Evolutionary conservation across 2,888 invertebrate genomes (phyloP).

Genomic region (Pinctada fucata): DNA sequence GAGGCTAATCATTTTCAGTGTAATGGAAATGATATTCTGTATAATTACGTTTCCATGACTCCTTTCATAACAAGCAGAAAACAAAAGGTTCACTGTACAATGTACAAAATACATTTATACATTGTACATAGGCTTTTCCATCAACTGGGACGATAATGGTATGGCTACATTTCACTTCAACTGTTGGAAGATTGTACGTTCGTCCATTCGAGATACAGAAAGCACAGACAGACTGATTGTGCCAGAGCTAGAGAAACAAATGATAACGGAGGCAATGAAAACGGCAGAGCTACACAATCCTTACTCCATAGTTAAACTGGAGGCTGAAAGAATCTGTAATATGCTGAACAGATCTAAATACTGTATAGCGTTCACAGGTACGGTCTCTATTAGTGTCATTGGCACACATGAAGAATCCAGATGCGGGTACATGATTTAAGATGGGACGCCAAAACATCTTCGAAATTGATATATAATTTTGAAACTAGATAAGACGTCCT

Average conservation of each 20-base stretch:
- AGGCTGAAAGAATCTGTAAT: slow-evolving; percentile 56
- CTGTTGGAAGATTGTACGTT: slow-evolving; percentile 13
- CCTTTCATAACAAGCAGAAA: too few relatives aligned
- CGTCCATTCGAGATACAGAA: slow-evolving; percentile 13
- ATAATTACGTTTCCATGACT: too few relatives aligned
- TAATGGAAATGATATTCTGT: too few relatives aligned
- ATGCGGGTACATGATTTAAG: too few relatives aligned
- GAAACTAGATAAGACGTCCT: too few relatives aligned
- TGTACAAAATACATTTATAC: too few relatives aligned
- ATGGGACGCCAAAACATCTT: too few relatives aligned
- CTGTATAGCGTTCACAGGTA: slow-evolving; percentile 67
- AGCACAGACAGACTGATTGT: slow-evolving; percentile 35
- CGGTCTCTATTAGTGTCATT: background rate
- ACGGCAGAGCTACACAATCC: slow-evolving; percentile 66
- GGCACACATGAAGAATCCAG: too few relatives aligned
- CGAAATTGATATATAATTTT: too few relatives aligned
- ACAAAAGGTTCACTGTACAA: too few relatives aligned
- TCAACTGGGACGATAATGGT: slow-evolving; percentile 23
- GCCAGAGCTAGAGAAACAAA: background rate
- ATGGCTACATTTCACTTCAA: slow-evolving; percentile 18
- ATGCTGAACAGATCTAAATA: slow-evolving; percentile 57
- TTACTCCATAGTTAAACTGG: slow-evolving; percentile 42
- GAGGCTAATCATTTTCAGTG: too few relatives aligned
- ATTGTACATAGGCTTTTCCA: background rate
- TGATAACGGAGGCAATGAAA: slow-evolving; percentile 47